Evolutionary conservation across 2,888 invertebrate genomes (phyloP), one percentile per base, ranked within the genome.

Genomic region (Trissonchulus latispiculum): DNA sequence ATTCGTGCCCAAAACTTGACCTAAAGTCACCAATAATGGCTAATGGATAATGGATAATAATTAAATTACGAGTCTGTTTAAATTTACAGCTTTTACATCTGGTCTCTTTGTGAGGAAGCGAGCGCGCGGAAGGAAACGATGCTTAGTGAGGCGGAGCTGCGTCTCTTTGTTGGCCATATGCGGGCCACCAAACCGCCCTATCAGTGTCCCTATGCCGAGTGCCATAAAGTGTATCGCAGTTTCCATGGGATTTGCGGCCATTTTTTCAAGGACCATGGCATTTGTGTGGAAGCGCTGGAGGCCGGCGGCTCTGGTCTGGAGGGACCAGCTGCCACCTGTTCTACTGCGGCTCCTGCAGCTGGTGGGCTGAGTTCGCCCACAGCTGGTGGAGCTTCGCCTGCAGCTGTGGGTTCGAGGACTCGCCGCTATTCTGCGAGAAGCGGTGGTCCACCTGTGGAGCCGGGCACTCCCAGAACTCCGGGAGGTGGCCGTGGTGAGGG

Each of bases 211-310:
- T 87, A 92, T 72, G 89, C 89, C 79, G 90, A 90, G 80, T 93
- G 93, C 85, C 61, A 90, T 77, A 90, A 90, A 83, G 89, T 90
- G 32, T 93, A 93, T 84, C 92, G 92, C 85, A 91, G 91, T 76
- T 89, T 91, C 76, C 90, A 90, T 79, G 93, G 93, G 0, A 87
- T 93, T 78, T 91, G 92, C 81, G 91, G 91, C 83, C 93, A 93
- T 83, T 85, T 93, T 78, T 90, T 90, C 77, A 90, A 91, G 83
- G 91, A 89, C 84, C 91, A 93, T 83, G 92, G 93, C 83, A 90
- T 90, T 80, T 90, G 90, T 76, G 80, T 82, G 69, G 81, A 82
- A 67, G 78, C 67, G 64, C 36, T 37, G 1, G 72, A 61, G 18
- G 37, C 73, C 28, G 18, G 75, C 74, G 71, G 75, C 76, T n/a